Percentiles rank a stretch among this genome's conserved stretches.
Evolutionary conservation across 2,113 vertebrate species (phyloP).

Genomic region (Apteryx mantelli): DNA sequence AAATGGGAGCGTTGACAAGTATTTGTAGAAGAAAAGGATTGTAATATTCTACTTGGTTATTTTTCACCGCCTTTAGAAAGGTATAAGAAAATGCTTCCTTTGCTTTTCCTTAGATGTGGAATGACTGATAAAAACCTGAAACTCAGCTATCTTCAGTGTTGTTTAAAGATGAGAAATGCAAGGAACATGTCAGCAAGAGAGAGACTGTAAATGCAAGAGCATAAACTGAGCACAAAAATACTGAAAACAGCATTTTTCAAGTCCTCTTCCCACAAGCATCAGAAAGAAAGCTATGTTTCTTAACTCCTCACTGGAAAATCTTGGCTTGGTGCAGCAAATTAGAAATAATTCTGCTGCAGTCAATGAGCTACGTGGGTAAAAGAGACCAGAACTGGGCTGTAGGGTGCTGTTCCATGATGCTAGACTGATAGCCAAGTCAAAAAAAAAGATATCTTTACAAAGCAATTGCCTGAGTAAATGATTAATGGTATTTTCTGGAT

Average conservation of each 20-base stretch:
- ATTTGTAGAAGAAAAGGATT: neutral
- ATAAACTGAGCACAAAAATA: neutral
- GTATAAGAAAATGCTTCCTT: neutral
- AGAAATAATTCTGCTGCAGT: neutral
- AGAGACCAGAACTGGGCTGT: neutral
- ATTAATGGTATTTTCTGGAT: neutral
- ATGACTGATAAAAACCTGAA: constrained; percentile 24
- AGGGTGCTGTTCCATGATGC: neutral
- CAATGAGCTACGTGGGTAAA: neutral
- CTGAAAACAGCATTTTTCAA: neutral
- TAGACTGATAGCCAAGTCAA: neutral
- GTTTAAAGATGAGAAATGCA: neutral
- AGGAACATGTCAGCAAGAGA: neutral
- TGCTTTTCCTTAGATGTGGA: neutral
- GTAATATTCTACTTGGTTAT: neutral
- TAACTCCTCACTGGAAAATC: neutral
- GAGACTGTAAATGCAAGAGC: neutral
- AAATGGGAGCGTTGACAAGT: neutral
- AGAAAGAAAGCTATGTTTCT: neutral
- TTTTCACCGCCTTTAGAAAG: neutral
- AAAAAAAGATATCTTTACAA: neutral
- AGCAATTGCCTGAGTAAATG: neutral
- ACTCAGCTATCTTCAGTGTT: neutral
- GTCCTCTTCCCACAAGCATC: neutral
- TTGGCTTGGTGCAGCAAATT: neutral